Conservation (phyloP, 2,113 vertebrate species). For the Turnix velox region DNA sequence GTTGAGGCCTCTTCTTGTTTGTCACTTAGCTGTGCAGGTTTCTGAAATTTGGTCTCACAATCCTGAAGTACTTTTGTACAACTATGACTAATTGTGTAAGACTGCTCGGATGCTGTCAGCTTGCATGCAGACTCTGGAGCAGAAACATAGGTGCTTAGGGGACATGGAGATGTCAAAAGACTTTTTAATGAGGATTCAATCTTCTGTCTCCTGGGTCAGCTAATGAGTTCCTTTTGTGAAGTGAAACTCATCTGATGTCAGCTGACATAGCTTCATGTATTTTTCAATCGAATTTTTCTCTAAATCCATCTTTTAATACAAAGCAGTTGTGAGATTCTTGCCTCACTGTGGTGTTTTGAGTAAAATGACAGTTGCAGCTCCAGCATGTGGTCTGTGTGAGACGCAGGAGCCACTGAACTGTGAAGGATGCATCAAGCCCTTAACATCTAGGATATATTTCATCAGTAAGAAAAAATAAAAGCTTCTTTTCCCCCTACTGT, state of each 20-base stretch:
- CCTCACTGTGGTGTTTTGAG: background rate
- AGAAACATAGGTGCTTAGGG: background rate
- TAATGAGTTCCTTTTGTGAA: background rate
- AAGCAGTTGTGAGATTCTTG: background rate
- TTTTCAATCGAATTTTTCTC: conserved; percentile 14
- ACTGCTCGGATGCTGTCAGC: background rate
- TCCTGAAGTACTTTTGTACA: background rate
- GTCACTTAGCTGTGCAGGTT: background rate
- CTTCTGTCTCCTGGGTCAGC: background rate
- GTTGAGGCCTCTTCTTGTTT: background rate
- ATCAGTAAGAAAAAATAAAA: background rate
- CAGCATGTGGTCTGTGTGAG: background rate
- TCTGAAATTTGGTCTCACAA: background rate
- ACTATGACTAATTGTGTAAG: background rate
- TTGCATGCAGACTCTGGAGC: background rate
- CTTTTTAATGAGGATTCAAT: background rate
- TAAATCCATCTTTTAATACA: background rate
- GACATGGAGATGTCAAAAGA: background rate
- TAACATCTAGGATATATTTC: background rate
- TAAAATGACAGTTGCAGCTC: background rate
- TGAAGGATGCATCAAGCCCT: background rate
- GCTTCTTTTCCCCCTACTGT: background rate
- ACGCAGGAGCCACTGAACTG: background rate
- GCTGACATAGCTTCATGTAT: background rate
- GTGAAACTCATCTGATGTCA: background rate